Conservation (phyloP, 1,140 invertebrate species). For the Drosophila santomea region DNA sequence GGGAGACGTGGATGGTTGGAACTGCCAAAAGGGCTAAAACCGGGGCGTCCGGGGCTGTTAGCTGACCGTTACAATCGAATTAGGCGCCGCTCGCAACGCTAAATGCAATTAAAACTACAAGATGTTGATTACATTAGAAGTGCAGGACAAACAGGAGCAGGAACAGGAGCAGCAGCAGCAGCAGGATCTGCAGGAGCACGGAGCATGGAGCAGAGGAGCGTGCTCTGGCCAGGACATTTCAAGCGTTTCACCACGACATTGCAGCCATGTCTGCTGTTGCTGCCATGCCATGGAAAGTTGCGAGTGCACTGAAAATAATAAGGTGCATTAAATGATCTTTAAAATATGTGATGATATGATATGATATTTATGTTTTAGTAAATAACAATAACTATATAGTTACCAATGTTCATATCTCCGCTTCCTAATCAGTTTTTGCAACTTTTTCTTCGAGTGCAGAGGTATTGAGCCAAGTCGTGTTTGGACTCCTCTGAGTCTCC, state of each 20-base stretch:
- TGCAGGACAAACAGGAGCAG: slow-evolving; percentile 63
- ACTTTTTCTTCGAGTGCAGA: slow-evolving; percentile 7
- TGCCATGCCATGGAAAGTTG: slow-evolving; percentile 39
- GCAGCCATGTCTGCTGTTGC: slow-evolving; percentile 16
- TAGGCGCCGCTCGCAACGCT: slow-evolving; percentile 76
- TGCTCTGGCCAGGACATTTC: slow-evolving; percentile 38
- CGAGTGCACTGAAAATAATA: slow-evolving; percentile 16
- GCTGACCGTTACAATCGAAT: slow-evolving; percentile 81
- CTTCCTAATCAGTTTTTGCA: neutral
- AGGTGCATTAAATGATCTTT: neutral
- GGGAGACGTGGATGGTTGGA: neutral
- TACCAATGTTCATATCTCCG: no score
- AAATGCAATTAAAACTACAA: slow-evolving; percentile 82
- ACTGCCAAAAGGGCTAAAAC: slow-evolving; percentile 23
- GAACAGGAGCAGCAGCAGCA: neutral
- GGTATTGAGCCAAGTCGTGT: slow-evolving; percentile 19
- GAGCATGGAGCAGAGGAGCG: neutral
- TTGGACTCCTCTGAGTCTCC: slow-evolving; percentile 6
- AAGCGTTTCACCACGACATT: slow-evolving; percentile 30
- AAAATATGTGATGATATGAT: no score
- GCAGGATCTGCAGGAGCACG: neutral
- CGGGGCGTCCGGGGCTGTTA: slow-evolving; percentile 34
- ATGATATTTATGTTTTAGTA: no score
- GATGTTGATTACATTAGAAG: slow-evolving; percentile 82
- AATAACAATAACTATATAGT: no score